phyloP scores from a whole-genome alignment of 2,113 vertebrate species.

The Semicossyphus pulcher region DNA sequence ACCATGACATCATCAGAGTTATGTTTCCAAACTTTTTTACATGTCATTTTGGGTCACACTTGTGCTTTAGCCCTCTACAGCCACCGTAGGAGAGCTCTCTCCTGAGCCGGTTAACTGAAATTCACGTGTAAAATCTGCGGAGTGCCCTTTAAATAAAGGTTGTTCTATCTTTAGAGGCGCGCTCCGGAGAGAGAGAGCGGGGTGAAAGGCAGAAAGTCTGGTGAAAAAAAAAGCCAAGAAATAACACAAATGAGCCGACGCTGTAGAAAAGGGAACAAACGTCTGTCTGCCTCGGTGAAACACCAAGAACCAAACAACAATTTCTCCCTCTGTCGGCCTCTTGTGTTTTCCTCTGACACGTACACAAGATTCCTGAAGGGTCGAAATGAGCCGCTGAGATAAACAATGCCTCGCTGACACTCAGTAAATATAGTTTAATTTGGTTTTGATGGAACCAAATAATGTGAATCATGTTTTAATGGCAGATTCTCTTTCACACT shows the following conservation, averaged over 20 bases:
- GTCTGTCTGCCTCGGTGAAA: background rate
- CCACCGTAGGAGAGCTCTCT: background rate
- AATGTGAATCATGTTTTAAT: background rate
- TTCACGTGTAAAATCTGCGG: background rate
- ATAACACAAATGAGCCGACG: background rate
- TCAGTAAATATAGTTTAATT: background rate
- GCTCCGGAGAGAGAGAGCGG: background rate
- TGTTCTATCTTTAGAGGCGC: background rate
- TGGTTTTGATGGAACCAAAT: background rate
- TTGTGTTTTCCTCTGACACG: background rate
- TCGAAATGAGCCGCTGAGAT: constrained; percentile 10
- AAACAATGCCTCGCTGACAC: constrained; percentile 2
- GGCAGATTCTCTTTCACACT: background rate
- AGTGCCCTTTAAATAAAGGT: background rate
- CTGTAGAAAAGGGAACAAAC: background rate
- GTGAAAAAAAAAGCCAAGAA: background rate
- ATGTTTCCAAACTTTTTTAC: background rate
- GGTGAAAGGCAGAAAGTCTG: background rate
- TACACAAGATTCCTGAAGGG: background rate
- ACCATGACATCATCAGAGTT: background rate
- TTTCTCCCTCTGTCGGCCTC: background rate
- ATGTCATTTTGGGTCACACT: too few relatives aligned
- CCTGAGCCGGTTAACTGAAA: background rate
- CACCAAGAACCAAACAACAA: background rate
- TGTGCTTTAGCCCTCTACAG: background rate